A percentile compares a stretch with the other conserved stretches of the same genome.
Evolutionary conservation across 2,113 vertebrate species (phyloP).

Genomic region (Ictidomys tridecemlineatus): DNA sequence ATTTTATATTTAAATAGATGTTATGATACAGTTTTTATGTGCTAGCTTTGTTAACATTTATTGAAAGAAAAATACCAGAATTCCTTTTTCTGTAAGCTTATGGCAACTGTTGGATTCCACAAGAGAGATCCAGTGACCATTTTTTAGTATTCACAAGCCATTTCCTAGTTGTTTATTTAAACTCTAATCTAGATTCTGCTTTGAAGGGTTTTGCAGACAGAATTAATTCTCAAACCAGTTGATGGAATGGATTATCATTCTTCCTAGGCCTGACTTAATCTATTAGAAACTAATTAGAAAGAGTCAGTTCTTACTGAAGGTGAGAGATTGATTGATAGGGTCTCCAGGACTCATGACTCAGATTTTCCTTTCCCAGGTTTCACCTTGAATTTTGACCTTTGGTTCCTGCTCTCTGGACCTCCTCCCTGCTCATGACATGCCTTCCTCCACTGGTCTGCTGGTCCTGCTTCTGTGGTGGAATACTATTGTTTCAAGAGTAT

Average conservation of each 20-base stretch:
- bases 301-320: not conserved
- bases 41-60: not conserved
- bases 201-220: not conserved
- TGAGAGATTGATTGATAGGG: not conserved
- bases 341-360: no score
- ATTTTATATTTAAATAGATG: not conserved
- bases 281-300: not conserved
- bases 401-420: not conserved
- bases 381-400: not conserved
- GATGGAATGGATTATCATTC: not conserved
- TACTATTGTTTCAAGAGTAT: not conserved
- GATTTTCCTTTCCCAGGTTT: not conserved
- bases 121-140: no score
- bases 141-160: accelerated
- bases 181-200: not conserved
- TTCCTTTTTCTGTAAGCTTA: not conserved
- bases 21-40: not conserved
- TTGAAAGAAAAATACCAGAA: not conserved
- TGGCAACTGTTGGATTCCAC: not conserved
- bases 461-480: not conserved
- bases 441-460: not conserved
- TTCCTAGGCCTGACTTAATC: not conserved
- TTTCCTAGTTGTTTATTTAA: not conserved
- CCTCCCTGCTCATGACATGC: accelerated
- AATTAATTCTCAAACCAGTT: not conserved